phyloP scores from a whole-genome alignment of 2,888 invertebrate genomes.

The Coremacera marginata region DNA sequence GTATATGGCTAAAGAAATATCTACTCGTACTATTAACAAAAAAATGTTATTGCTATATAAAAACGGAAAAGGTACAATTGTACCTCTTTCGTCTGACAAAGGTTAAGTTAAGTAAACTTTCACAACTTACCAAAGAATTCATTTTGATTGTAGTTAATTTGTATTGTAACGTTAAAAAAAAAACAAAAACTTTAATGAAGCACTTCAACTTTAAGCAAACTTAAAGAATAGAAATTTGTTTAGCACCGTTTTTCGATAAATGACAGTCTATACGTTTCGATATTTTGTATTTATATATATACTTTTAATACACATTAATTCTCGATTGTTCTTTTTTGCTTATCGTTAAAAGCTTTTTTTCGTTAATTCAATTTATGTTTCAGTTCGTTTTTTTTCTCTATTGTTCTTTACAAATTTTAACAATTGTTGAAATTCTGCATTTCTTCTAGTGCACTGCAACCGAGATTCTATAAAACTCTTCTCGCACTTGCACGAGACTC shows the following conservation, averaged over 20 bases:
- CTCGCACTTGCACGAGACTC: conserved; percentile 68
- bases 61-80: no score
- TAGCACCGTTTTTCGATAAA: neutral
- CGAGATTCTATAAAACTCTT: conserved; percentile 38
- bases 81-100: no score
- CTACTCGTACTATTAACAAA: no score
- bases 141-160: neutral
- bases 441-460: conserved; percentile 43
- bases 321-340: neutral
- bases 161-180: neutral
- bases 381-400: no score
- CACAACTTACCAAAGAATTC: conserved; percentile 17
- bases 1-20: no score
- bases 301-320: neutral
- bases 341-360: neutral
- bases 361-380: neutral
- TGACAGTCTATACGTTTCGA: neutral
- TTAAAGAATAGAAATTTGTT: neutral
- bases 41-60: no score
- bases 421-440: neutral
- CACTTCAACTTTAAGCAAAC: neutral
- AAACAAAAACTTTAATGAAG: neutral
- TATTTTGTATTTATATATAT: neutral
- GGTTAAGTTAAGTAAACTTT: neutral
- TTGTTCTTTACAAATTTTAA: conserved; percentile 3